These are phyloP conservation scores for Condylostylus longicornis DNA, from an alignment of 1,140 invertebrate genomes.

Conservation along the genomic window DNA sequence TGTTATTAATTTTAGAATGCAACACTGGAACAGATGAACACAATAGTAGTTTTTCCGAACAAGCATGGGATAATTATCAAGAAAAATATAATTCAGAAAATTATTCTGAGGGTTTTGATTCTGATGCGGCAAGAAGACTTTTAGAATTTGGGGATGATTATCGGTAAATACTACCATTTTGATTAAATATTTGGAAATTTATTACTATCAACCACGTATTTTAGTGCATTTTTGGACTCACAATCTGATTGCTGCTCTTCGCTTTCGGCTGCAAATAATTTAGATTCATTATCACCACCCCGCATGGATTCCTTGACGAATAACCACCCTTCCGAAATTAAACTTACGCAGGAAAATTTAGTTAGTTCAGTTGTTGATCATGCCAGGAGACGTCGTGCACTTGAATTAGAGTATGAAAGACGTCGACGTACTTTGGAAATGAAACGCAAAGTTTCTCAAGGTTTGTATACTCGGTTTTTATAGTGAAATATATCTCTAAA, in stretches of 20 bases:
- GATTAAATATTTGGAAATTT: neutral
- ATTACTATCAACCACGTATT: neutral
- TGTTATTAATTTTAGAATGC: conserved; percentile 14
- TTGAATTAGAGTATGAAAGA: conserved; percentile 29
- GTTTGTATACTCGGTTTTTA: too few relatives aligned
- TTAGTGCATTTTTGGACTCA: conserved; percentile 56
- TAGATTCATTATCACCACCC: conserved; percentile 40
- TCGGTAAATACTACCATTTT: conserved; percentile 36
- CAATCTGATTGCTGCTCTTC: conserved; percentile 70
- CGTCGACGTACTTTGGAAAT: conserved; percentile 29
- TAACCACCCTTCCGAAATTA: conserved; percentile 16
- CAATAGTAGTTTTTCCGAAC: conserved; percentile 69
- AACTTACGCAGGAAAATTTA: conserved; percentile 25
- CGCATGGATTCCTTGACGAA: conserved; percentile 30
- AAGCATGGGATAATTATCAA: conserved; percentile 70
- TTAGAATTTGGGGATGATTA: conserved; percentile 86
- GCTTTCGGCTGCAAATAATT: conserved; percentile 48
- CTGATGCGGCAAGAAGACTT: conserved; percentile 62
- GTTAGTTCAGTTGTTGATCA: conserved; percentile 24
- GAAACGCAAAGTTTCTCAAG: conserved; percentile 28
- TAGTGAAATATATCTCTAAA: too few relatives aligned
- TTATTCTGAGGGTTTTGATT: conserved; percentile 78
- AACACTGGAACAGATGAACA: conserved; percentile 42
- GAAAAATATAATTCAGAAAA: conserved; percentile 84
- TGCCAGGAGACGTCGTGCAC: conserved; percentile 23